Evolutionary conservation across 2,888 invertebrate species (phyloP).

Genomic region (Caenorhabditis sinica): DNA sequence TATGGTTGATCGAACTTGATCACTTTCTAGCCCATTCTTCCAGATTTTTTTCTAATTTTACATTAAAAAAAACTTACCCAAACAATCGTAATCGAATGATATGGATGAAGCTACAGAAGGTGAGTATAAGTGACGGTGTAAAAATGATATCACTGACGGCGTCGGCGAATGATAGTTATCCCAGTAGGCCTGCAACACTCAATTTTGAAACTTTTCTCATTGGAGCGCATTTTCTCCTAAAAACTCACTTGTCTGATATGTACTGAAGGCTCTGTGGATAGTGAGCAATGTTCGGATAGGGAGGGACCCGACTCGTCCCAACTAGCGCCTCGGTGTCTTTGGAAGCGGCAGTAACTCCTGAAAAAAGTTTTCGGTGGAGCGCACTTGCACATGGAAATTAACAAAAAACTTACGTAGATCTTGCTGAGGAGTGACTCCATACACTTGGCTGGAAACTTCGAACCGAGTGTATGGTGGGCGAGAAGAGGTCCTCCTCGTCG

Average conservation of each 20-base stretch:
- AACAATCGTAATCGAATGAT: conserved; percentile 77
- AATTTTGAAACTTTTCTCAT: not conserved
- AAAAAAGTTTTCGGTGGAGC: not conserved
- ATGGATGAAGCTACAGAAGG: conserved; percentile 71
- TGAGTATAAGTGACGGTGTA: conserved; percentile 74
- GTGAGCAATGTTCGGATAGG: conserved; percentile 80
- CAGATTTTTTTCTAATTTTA: not conserved
- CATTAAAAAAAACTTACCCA: conserved; percentile 23
- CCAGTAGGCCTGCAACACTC: conserved; percentile 72
- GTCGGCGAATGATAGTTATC: conserved; percentile 80
- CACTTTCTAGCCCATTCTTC: not conserved
- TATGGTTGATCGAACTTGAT: no score
- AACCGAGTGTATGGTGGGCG: conserved; percentile 70
- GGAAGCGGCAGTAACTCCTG: conserved; percentile 61
- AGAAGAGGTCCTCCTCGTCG: conserved; percentile 65
- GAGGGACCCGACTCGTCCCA: conserved; percentile 80
- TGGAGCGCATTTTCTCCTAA: not conserved
- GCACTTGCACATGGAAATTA: no score
- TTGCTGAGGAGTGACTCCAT: conserved; percentile 78
- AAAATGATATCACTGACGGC: conserved; percentile 81
- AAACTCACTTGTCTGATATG: conserved; percentile 71
- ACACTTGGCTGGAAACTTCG: conserved; percentile 75
- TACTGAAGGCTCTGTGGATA: conserved; percentile 82
- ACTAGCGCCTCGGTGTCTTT: conserved; percentile 75
- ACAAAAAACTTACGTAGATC: conserved; percentile 72